A percentile compares a stretch with the other conserved stretches of the same genome.
Evolutionary conservation across 2,888 invertebrate species (phyloP).

Genomic region (Camptogramma bilineatum): DNA sequence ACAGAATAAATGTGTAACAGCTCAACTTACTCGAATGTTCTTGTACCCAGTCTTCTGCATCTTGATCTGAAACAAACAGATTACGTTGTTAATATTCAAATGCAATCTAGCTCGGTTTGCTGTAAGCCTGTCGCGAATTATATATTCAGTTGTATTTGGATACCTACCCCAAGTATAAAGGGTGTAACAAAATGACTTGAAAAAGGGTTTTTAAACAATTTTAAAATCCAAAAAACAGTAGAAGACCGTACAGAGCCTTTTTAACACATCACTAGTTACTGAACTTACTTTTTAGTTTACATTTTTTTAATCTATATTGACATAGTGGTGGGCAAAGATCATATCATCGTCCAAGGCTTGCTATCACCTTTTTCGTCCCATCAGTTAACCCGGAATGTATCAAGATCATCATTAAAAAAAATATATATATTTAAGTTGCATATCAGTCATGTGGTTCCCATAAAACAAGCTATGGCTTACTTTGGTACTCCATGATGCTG

Average conservation of each 20-base stretch:
- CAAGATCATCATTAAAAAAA: too few relatives aligned
- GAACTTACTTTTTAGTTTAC: too few relatives aligned
- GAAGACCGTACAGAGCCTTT: background rate
- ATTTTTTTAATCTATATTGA: too few relatives aligned
- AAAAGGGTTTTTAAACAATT: background rate
- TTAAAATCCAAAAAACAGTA: background rate
- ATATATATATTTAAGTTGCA: too few relatives aligned
- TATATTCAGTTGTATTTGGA: constrained; percentile 19
- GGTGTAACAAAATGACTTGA: background rate
- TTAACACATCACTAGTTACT: too few relatives aligned
- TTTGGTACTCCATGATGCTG: too few relatives aligned
- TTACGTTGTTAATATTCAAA: constrained; percentile 43
- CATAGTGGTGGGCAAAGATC: too few relatives aligned
- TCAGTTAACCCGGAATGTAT: too few relatives aligned
- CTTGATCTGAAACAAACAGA: constrained; percentile 42
- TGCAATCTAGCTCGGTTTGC: constrained; percentile 37
- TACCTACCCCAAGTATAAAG: background rate
- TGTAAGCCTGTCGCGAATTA: constrained; percentile 16
- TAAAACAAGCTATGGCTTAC: too few relatives aligned
- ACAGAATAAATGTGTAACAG: background rate
- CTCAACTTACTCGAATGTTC: constrained; percentile 33
- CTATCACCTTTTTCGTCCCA: too few relatives aligned
- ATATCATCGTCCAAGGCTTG: too few relatives aligned
- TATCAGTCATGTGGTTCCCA: too few relatives aligned
- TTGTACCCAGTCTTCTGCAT: constrained; percentile 38